These are phyloP conservation scores for Engraulis encrasicolus DNA, from an alignment of 2,113 vertebrate genomes.

Conservation along the genomic window DNA sequence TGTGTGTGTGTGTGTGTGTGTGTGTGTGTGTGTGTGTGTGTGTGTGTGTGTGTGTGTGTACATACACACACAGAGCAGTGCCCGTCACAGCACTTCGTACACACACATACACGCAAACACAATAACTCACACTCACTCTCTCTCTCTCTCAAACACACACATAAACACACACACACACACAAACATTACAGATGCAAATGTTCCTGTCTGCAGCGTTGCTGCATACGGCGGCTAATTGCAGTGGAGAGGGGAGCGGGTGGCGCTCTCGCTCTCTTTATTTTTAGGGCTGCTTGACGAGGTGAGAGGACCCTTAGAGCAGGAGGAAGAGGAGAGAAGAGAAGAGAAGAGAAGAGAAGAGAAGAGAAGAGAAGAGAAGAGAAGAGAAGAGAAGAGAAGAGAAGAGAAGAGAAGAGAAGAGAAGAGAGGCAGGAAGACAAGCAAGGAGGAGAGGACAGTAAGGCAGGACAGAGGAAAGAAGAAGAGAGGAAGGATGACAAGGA, in stretches of 20 bases:
- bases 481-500: too few species aligned
- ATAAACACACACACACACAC: constrained; percentile 40
- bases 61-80: constrained; percentile 6
- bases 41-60: too few species aligned
- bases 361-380: too few species aligned
- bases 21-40: too few species aligned
- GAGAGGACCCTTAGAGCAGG: constrained; percentile 22
- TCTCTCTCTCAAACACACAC: too few species aligned
- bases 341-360: neutral
- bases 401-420: too few species aligned
- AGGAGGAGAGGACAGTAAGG: too few species aligned
- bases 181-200: constrained; percentile 55
- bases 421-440: neutral
- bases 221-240: constrained; percentile 61
- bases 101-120: constrained; percentile 39
- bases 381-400: too few species aligned
- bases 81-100: constrained; percentile 4
- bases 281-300: constrained; percentile 56
- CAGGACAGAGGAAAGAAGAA: too few species aligned
- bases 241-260: constrained; percentile 52
- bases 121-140: too few species aligned
- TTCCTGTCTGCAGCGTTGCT: constrained; percentile 45
- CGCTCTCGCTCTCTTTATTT: constrained; percentile 57
- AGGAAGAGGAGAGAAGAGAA: neutral
- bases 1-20: too few species aligned